Evolutionary conservation across 2,113 vertebrate species (phyloP).

Genomic region (Etheostoma cragini): DNA sequence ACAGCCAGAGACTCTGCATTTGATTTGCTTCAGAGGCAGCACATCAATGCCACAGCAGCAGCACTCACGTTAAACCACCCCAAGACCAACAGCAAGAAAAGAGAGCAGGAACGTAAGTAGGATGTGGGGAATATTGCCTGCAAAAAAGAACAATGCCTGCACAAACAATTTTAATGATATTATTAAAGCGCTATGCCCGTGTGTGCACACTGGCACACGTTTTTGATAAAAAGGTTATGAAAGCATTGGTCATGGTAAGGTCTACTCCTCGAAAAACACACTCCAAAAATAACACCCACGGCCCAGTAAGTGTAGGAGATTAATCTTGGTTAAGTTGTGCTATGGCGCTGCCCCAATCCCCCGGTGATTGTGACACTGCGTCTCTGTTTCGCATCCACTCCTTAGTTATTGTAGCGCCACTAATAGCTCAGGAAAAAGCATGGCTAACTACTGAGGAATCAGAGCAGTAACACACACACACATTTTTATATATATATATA

Average conservation of each 20-base stretch:
- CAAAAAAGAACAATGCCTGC: conserved; percentile 5
- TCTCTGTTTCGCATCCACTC: conserved; percentile 35
- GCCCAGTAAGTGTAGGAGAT: conserved; percentile 53
- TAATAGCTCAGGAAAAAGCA: conserved; percentile 12
- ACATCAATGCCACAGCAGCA: conserved; percentile 36
- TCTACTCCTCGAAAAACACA: conserved; percentile 13
- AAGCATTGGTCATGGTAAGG: conserved; percentile 30
- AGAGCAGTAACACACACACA: background rate
- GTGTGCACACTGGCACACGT: background rate
- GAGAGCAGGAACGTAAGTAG: background rate
- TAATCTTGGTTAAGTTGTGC: conserved; percentile 65
- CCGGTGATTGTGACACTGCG: conserved; percentile 33
- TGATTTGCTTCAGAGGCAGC: conserved; percentile 60
- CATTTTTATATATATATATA: background rate
- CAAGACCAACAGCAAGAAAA: background rate
- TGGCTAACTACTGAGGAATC: conserved; percentile 5
- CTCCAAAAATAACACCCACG: conserved; percentile 44
- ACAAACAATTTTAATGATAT: background rate
- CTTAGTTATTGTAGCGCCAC: conserved; percentile 35
- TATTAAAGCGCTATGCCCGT: conserved; percentile 1
- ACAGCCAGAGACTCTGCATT: conserved; percentile 38
- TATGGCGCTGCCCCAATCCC: conserved; percentile 23
- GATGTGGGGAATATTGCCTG: background rate
- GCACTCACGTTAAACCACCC: conserved; percentile 32
- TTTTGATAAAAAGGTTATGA: conserved; percentile 31